These are phyloP conservation scores for Oncorhynchus keta DNA, from an alignment of 2,113 vertebrate species.

Conservation along the genomic window DNA sequence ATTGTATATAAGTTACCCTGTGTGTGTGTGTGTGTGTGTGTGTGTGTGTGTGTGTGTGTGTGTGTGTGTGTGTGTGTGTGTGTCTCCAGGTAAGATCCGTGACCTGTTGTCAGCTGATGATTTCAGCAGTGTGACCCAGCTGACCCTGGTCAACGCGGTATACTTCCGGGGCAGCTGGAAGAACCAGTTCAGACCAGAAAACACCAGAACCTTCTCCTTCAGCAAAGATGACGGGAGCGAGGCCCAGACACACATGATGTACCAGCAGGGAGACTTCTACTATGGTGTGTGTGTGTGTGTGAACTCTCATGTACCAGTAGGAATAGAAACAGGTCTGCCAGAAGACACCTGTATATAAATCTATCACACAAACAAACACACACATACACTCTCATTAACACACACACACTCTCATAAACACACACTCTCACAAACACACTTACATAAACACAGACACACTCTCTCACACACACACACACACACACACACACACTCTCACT, in stretches of 20 bases:
- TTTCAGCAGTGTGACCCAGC: conserved; percentile 82
- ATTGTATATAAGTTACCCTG: neutral
- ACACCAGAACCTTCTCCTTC: conserved; percentile 96
- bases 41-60: conserved; percentile 72
- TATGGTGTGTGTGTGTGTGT: conserved; percentile 71
- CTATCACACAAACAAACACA: too few relatives aligned
- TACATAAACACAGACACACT: neutral
- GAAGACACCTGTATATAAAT: conserved; percentile 31
- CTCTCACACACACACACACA: conserved; percentile 21
- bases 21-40: conserved; percentile 72
- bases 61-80: conserved; percentile 73
- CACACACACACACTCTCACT: too few relatives aligned
- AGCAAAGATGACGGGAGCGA: conserved; percentile 96
- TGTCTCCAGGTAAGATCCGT: conserved; percentile 82
- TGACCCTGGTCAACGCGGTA: conserved; percentile 89
- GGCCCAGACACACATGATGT: conserved; percentile 98
- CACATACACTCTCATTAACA: neutral
- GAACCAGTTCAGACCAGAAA: conserved; percentile 95
- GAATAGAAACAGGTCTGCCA: conserved; percentile 55
- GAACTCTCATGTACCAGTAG: neutral
- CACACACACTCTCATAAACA: too few relatives aligned
- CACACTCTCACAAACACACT: too few relatives aligned
- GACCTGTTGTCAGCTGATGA: conserved; percentile 89
- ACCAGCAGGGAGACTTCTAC: conserved; percentile 98
- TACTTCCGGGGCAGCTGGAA: conserved; percentile 99